A percentile compares a stretch with the other conserved stretches of the same genome.
Evolutionary conservation across 2,888 invertebrate species (phyloP).

Genomic region (Acronicta leporina): DNA sequence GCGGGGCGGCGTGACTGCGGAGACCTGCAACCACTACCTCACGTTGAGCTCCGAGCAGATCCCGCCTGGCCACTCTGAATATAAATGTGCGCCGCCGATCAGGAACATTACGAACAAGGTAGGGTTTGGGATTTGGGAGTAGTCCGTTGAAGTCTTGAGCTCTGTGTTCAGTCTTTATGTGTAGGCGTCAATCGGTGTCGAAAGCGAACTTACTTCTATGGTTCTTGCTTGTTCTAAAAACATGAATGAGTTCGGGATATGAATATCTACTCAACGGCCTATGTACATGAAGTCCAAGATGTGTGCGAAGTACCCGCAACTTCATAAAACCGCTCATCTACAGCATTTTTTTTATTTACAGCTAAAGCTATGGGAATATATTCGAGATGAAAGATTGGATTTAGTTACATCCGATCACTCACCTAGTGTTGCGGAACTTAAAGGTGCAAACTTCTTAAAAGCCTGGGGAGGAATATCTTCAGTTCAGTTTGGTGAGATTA

Average conservation of each 20-base stretch:
- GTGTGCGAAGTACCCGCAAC: background rate
- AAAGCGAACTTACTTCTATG: no score
- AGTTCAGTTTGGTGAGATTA: slow-evolving; percentile 89
- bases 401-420: slow-evolving; percentile 91
- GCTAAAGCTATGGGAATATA: slow-evolving; percentile 89
- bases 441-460: slow-evolving; percentile 89
- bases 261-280: no score
- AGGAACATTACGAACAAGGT: slow-evolving; percentile 88
- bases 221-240: no score
- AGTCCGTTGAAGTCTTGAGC: no score
- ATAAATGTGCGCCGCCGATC: slow-evolving; percentile 92
- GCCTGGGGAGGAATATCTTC: slow-evolving; percentile 93
- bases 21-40: slow-evolving; percentile 92
- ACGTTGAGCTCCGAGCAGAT: slow-evolving; percentile 89
- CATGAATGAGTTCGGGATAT: no score
- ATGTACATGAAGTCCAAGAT: no score
- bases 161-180: no score
- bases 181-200: no score
- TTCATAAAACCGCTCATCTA: background rate
- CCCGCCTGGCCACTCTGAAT: slow-evolving; percentile 90
- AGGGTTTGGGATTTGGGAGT: no score
- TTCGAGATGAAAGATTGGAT: slow-evolving; percentile 86
- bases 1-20: slow-evolving; percentile 89
- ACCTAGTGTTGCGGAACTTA: slow-evolving; percentile 89
- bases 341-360: slow-evolving; percentile 59